Base-by-base conservation (phyloP, 2,888 invertebrate genomes). In the Athalia rosae region DNA sequence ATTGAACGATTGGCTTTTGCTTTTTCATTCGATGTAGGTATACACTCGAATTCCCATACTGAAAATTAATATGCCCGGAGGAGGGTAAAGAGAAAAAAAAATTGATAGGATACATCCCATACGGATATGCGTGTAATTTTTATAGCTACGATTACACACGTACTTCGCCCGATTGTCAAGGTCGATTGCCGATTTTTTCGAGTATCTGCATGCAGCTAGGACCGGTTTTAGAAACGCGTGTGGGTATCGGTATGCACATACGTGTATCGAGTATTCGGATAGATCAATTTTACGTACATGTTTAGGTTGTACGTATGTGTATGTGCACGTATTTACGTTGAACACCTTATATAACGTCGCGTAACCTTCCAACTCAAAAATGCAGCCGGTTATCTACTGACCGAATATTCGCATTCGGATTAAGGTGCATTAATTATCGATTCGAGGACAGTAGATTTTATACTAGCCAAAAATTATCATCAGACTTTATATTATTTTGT, bases 141-240 rank as follows among this genome's bases (percentile, higher is more conserved):
- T 28, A 28, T 28, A 28, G 28, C 28, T 28, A 28, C 28, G 28
- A 28, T 28, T 28, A 28, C 2, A 28, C 2, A 28, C 28, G 28
- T 28, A 62, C 74, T 62, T 74, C 28, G 74, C 74, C 74, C 61
- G 74, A 74, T 74, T 74, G 59, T 43, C 74, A 74, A 74, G 74
- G 74, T 74, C 61, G 41, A 48, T 62, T 48, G 48, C 61, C 48
- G 74, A 74, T 74, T 74, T 74, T 74, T 62, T 74, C 74, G 61
- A 74, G 74, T 74, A 74, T 74, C 59, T 62, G 48, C 74, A 50
- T 61, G 47, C 61, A 58, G 56, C 13, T 71, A 74, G 62, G 74
- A 74, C 74, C 74, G 74, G 74, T 74, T 74, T 9, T 43, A 43
- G 71, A 13, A 4, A 11, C 43, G 4, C 11, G 28, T 41, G 67